Base-by-base conservation (phyloP, 2,113 vertebrate species). In the Daubentonia madagascariensis region DNA sequence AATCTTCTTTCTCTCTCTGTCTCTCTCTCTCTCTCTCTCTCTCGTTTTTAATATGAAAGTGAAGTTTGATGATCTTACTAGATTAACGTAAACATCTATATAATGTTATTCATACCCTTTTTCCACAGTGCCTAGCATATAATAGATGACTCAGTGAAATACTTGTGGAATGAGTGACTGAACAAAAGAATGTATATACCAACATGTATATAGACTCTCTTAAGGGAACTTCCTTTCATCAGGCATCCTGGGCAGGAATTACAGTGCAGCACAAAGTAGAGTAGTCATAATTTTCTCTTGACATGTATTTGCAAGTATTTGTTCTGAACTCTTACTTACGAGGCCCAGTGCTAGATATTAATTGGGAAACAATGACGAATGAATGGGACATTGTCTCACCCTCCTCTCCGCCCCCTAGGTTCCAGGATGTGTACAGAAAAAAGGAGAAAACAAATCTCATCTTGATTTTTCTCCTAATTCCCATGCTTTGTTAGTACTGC, bases 61-160 rank as follows among this genome's bases (percentile, higher is more conserved):
- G 54, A 85, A 91, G 20, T 83, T 68, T 80, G 40, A 90, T 80
- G 40, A 90, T 96, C 32, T 95, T 92, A 65, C 48, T 70, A 87
- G 37, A 72, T 78, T 84, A 50, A 17, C 80, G 1, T 84, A 57
- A 86, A 48, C 23, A 40, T 76, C 14, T 81, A 0, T 76, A 17
- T 81, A 45, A 70, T 32, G 8, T 94, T 94, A 81, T n/a, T 67
- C 35, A 78, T 9, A 72, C 0, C 6, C 20, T 40, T 91, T 81
- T 61, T 37, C 8, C 17, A 86, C 17, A 61, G 40, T 48, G 23
- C 22, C 18, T 93, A 63, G 32, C 22, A 43, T 78, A 5, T 87
- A 61, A 57, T 72, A 54, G 50, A 43, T 63, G 32, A 78, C n/a
- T 94, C 59, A 72, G 43, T 95, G 43, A 97, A 93, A 57, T 89